Percentiles rank a stretch among this genome's conserved stretches.
phyloP scores from a whole-genome alignment of 2,797 vertebrate genomes.

The Oceanodroma leucorhoa region DNA sequence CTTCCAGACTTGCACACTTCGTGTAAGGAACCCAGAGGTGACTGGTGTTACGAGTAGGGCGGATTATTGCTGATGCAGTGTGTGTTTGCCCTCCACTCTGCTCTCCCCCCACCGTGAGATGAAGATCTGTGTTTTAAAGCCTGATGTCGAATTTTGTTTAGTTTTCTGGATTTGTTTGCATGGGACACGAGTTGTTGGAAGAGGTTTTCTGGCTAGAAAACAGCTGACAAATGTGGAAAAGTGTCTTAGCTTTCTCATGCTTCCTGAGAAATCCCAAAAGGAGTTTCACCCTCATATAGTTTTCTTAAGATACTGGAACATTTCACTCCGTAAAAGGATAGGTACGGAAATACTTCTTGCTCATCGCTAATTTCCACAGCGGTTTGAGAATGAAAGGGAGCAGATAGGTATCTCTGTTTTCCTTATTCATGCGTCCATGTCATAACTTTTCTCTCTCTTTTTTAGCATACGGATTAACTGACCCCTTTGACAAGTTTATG shows the following conservation, averaged over 20 bases:
- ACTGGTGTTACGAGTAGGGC: not conserved
- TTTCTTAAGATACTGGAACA: not conserved
- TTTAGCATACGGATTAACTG: slow-evolving; percentile 77
- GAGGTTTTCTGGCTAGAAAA: slow-evolving; percentile 21
- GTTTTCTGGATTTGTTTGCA: slow-evolving; percentile 1
- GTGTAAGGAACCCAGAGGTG: not conserved
- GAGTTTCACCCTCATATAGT: not conserved
- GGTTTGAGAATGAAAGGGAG: not conserved
- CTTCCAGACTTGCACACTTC: not conserved
- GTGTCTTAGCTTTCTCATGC: slow-evolving; percentile 12
- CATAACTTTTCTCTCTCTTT: not conserved
- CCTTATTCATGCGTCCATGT: not conserved
- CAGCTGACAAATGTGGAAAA: slow-evolving; percentile 52
- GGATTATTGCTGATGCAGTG: not conserved
- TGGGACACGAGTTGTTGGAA: not conserved
- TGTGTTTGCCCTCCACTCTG: not conserved
- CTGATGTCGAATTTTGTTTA: not conserved
- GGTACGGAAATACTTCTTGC: not conserved
- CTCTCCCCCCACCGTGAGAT: not conserved
- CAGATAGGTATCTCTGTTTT: not conserved
- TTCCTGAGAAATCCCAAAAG: slow-evolving; percentile 33
- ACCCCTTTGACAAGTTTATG: slow-evolving; percentile 74
- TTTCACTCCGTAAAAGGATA: not conserved
- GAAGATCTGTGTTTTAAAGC: not conserved
- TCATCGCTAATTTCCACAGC: not conserved